phyloP scores from a whole-genome alignment of 2,113 vertebrate species.

The Cepphus grylle region DNA sequence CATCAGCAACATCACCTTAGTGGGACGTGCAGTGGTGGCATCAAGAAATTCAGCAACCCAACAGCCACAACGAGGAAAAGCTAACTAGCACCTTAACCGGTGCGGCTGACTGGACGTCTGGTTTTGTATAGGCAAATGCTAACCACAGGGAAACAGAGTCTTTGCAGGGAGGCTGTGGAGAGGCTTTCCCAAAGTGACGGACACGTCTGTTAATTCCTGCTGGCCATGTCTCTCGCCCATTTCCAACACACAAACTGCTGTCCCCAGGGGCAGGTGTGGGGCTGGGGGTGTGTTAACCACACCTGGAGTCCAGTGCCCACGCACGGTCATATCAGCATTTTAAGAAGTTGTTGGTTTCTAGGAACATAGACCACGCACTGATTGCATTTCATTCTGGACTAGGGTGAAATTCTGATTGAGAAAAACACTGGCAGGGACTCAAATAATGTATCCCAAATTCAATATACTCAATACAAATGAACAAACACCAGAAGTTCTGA shows the following conservation, averaged over 20 bases:
- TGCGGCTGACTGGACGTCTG: neutral
- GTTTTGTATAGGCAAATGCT: neutral
- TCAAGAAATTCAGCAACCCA: neutral
- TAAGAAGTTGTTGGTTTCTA: neutral
- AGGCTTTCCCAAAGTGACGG: neutral
- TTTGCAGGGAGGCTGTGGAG: neutral
- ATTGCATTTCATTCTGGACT: neutral
- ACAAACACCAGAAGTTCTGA: conserved; percentile 28
- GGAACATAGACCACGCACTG: neutral
- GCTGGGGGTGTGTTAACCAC: neutral
- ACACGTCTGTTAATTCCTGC: fast-evolving
- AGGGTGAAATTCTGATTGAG: neutral
- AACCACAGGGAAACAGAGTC: neutral
- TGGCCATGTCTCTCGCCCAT: fast-evolving
- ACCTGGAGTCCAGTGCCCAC: neutral
- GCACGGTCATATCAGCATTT: fast-evolving
- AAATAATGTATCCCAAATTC: neutral
- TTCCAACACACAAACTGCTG: fast-evolving
- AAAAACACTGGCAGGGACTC: neutral
- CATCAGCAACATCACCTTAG: neutral
- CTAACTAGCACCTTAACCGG: fast-evolving
- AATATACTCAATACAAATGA: conserved; percentile 5
- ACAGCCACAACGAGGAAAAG: fast-evolving
- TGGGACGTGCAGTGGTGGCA: neutral
- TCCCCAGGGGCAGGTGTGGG: neutral